Base-by-base conservation (phyloP, 1,140 invertebrate species). In the Scaptomyza graminum region DNA sequence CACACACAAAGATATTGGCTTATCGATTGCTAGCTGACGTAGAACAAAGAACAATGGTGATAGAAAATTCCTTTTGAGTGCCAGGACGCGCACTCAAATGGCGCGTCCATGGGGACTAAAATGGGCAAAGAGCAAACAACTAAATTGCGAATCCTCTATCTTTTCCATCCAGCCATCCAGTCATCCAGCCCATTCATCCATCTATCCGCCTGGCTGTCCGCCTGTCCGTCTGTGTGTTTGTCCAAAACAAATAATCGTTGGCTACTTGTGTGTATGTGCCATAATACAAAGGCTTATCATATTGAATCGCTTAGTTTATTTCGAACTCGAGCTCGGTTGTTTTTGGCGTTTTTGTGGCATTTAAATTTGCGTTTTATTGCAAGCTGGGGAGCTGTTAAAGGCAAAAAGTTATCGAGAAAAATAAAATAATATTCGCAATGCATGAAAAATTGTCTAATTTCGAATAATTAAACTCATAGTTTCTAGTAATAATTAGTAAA, bases 1-100 rank as follows among this genome's bases (percentile, higher is more conserved):
- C 22, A 16, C 16, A 39, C 34, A 31, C 39, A 25, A 6, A 34
- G 16, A 22, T 44, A 51, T 43, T 22, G 49, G 15, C 56, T 2
- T 64, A 71, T 71, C 68, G 68, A 71, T 71, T 71, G 55, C 37
- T 3, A 12, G 37, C 61, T 22, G 46, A 41, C 52, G 12, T 46
- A 47, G 54, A 65, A 59, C 62, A 71, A 71, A 71, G 68, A 44
- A 31, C 28, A 28, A n/a, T 57, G 68, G 55, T 60, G 25, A 54
- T 72, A 67, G 69, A 72, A 72, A 61, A 67, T 72, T 72, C 69
- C 43, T 51, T 72, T 72, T 72, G 69, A 72, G 69, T 60, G 69
- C 55, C 54, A 16, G 68, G 25, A 28, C 16, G 43, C 51, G 25
- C 44, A 44, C 46, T 71, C 68, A 64, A 65, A 65, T 51, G 39